A percentile compares a stretch with the other conserved stretches of the same genome.
Evolutionary conservation across 2,888 invertebrate genomes (phyloP).

Genomic region (Hololepta plana): DNA sequence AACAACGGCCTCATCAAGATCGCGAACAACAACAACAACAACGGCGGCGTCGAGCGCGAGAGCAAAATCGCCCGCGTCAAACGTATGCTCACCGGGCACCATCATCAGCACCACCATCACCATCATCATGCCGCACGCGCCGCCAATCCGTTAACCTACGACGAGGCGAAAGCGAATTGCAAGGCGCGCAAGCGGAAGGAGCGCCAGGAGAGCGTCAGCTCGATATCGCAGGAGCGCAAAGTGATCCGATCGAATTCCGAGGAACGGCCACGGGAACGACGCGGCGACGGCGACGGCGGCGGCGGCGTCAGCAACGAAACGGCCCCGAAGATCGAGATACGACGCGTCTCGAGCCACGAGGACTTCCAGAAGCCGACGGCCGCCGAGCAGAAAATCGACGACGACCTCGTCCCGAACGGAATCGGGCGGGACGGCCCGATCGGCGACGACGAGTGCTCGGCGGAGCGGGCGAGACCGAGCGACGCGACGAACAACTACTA

Average conservation of each 20-base stretch:
- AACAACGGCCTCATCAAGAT: slow-evolving; percentile 10
- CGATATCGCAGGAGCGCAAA: slow-evolving; percentile 38
- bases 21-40: slow-evolving; percentile 7
- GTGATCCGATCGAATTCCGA: slow-evolving; percentile 42
- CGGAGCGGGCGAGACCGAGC: slow-evolving; percentile 41
- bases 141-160: slow-evolving; percentile 20
- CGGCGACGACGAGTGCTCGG: slow-evolving; percentile 38
- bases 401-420: slow-evolving; percentile 11
- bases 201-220: slow-evolving; percentile 39
- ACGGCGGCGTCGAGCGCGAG: slow-evolving; percentile 12
- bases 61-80: slow-evolving; percentile 18
- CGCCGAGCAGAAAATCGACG: slow-evolving; percentile 18
- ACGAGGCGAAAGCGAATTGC: slow-evolving; percentile 22
- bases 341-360: slow-evolving; percentile 44
- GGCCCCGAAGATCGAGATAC: slow-evolving; percentile 24
- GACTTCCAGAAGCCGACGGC: slow-evolving; percentile 30
- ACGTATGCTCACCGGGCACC: slow-evolving; percentile 16
- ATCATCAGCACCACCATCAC: too few species aligned
- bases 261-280: slow-evolving; percentile 34
- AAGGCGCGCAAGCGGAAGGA: slow-evolving; percentile 42
- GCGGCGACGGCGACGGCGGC: slow-evolving; percentile 23
- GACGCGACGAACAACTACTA: slow-evolving; percentile 24
- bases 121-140: slow-evolving; percentile 1
- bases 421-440: slow-evolving; percentile 12
- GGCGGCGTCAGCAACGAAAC: slow-evolving; percentile 13